These are phyloP conservation scores for Schizopygopsis malacanthus DNA, from an alignment of 2,797 vertebrate genomes.

Conservation along the genomic window DNA sequence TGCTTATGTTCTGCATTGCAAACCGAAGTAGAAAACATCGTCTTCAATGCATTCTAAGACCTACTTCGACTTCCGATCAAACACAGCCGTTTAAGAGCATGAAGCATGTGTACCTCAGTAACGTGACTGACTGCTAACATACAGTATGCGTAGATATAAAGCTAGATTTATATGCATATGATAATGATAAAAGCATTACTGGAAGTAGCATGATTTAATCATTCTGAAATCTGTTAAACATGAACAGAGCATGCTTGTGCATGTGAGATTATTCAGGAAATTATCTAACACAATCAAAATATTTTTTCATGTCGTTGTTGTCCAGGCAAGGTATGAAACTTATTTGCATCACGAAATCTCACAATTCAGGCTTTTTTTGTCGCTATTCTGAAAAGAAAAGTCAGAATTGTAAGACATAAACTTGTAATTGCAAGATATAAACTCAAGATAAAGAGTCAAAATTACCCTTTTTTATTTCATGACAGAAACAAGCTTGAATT, in stretches of 20 bases:
- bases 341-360: not conserved
- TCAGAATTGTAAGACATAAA: too few relatives aligned
- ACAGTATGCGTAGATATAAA: conserved; percentile 15
- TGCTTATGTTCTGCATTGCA: not conserved
- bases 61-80: not conserved
- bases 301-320: too few relatives aligned
- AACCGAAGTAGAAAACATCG: not conserved
- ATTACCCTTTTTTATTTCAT: too few relatives aligned
- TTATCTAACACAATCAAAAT: not conserved
- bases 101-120: conserved; percentile 13
- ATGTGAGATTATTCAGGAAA: not conserved
- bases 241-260: not conserved
- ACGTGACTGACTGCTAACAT: not conserved
- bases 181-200: not conserved
- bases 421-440: not conserved
- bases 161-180: not conserved
- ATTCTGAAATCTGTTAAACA: not conserved
- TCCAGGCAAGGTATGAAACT: not conserved
- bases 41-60: not conserved
- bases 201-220: not conserved
- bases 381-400: too few relatives aligned
- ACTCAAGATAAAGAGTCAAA: too few relatives aligned
- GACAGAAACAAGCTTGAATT: too few relatives aligned
- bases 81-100: not conserved
- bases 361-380: too few relatives aligned